phyloP scores from a whole-genome alignment of 2,888 invertebrate genomes.

The Xestia xanthographa region DNA sequence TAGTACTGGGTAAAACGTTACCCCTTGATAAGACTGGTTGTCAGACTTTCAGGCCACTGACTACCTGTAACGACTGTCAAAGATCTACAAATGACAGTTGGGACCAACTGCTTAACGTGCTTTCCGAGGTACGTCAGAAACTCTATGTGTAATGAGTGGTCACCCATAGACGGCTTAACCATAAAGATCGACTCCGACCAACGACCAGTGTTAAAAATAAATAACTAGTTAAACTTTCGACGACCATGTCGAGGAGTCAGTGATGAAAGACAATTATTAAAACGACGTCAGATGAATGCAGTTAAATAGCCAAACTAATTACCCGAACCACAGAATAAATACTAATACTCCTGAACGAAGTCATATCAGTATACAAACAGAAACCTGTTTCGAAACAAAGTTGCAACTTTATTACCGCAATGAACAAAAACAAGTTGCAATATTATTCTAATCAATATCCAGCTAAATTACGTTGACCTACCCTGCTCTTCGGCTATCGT shows the following conservation, averaged over 20 bases:
- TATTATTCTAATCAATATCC: slow-evolving; percentile 50
- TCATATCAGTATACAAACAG: slow-evolving; percentile 18
- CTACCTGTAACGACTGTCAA: no score
- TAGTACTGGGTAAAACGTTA: not conserved
- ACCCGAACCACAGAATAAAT: slow-evolving; percentile 1
- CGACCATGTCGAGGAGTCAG: not conserved
- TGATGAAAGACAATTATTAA: not conserved
- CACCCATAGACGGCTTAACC: no score
- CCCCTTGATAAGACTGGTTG: not conserved
- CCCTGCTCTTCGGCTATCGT: not conserved
- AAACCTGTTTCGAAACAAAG: slow-evolving; percentile 48
- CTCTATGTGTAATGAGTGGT: no score
- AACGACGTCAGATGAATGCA: not conserved
- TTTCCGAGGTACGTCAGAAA: no score
- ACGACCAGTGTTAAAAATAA: not conserved
- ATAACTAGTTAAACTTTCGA: not conserved
- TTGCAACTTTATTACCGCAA: slow-evolving; percentile 44
- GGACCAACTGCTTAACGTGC: not conserved
- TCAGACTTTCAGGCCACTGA: not conserved
- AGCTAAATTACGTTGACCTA: slow-evolving; percentile 39
- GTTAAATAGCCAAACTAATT: slow-evolving; percentile 23
- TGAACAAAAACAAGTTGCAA: slow-evolving; percentile 58
- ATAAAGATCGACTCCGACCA: no score
- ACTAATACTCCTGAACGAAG: not conserved
- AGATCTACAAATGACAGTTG: not conserved